Evolutionary conservation across 2,113 vertebrate species (phyloP), one percentile per base, ranked within the genome.

Genomic region (Myiopsitta monachus): DNA sequence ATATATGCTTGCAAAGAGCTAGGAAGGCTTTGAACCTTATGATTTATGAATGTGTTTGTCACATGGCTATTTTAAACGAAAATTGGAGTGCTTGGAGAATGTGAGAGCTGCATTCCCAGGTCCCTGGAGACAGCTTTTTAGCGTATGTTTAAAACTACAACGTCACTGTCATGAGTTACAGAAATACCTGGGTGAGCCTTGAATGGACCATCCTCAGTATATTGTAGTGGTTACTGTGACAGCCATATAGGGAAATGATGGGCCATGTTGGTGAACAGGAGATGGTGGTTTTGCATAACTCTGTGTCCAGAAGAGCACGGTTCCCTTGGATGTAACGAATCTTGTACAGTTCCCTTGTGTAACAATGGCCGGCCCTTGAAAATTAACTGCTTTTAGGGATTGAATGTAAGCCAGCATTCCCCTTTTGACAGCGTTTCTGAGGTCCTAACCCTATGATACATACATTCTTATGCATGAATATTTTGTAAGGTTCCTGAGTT

Each of bases 1-100:
- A 26, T 28, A 47, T 64, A 82, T 64, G 66, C 26, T 94, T 95
- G 94, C 83, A 96, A 88, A 92, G 55, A 92, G 11, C 19, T 70
- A 7, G 49, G 67, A 73, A 63, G 61, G 72, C 80, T 94, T 95
- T 93, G 93, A 94, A 61, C 52, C 8, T 26, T 77, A 5, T 70
- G 78, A 91, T 83, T 94, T 80, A 36, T n/a, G 80, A 69, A 64
- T 10, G 2, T 79, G 30, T 61, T 47, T 83, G 76, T 90, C 26
- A 30, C 19, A 18, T 69, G 59, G 63, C 68, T 83, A 18, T 89
- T 95, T 89, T 30, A 68, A 88, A 86, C 1, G 1, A 78, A 75
- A 91, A 76, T 66, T 76, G 44, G 57, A 51, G 54, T 66, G 73
- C 70, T 87, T 68, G 41, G 54, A 36, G 38, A 94, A 88, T 30